Conservation (phyloP, 2,797 vertebrate genomes). For the Rhynchonycteris naso region DNA sequence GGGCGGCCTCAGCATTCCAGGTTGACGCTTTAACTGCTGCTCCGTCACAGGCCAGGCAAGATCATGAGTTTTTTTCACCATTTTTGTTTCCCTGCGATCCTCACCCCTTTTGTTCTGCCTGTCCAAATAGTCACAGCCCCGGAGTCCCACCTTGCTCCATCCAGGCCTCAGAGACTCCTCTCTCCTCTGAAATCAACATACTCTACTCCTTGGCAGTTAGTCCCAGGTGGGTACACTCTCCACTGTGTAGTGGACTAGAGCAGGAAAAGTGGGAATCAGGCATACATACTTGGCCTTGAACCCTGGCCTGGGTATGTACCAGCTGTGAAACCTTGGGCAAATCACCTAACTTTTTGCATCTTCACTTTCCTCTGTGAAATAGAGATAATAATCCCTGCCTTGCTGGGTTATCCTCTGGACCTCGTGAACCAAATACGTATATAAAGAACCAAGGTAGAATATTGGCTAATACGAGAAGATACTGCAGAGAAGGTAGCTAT, state of each 20-base stretch:
- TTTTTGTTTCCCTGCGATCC: neutral
- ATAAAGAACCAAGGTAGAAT: neutral
- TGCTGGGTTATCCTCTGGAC: neutral
- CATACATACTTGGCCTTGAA: neutral
- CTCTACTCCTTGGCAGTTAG: neutral
- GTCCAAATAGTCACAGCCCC: neutral
- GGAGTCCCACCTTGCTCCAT: neutral
- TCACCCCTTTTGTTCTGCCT: neutral
- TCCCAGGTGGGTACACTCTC: rapidly evolving
- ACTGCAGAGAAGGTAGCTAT: neutral
- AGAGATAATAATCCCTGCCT: neutral
- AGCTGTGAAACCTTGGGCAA: neutral
- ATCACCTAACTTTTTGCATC: neutral
- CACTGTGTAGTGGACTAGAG: neutral
- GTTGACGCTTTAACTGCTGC: too few relatives aligned
- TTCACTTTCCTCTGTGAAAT: neutral
- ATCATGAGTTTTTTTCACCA: neutral
- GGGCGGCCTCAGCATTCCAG: too few relatives aligned
- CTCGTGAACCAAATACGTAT: neutral
- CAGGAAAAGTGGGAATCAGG: neutral
- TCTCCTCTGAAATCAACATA: neutral
- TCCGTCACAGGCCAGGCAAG: neutral
- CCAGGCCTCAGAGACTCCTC: neutral
- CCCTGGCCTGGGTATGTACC: neutral
- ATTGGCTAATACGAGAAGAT: neutral